A percentile compares a stretch with the other conserved stretches of the same genome.
Evolutionary conservation across 2,113 vertebrate genomes (phyloP).

Genomic region (Perccottus glenii): DNA sequence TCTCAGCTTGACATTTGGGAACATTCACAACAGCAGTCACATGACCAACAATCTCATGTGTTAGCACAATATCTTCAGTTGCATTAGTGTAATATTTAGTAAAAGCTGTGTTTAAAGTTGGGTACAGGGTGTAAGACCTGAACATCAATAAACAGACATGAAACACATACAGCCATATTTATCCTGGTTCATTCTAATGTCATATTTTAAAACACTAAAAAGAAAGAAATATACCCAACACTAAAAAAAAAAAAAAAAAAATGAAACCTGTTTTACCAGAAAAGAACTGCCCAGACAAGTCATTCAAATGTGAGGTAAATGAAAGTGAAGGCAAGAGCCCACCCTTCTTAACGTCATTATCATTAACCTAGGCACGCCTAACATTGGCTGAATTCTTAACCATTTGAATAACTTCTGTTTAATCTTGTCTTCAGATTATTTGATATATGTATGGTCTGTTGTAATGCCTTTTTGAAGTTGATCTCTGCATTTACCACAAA

Average conservation of each 20-base stretch:
- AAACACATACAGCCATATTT: not conserved
- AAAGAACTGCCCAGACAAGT: constrained; percentile 34
- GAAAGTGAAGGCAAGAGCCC: constrained; percentile 7
- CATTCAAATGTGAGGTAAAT: constrained; percentile 11
- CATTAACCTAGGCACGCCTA: not conserved
- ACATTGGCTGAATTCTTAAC: too few species aligned
- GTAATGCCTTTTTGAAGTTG: too few species aligned
- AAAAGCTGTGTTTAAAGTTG: not conserved
- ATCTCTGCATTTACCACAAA: too few species aligned
- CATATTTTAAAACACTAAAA: not conserved
- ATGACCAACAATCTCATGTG: not conserved
- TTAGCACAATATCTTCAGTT: not conserved
- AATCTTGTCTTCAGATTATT: too few species aligned
- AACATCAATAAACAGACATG: not conserved
- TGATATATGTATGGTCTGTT: too few species aligned
- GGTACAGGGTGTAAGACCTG: not conserved
- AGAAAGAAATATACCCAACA: constrained; percentile 10
- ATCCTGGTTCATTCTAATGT: not conserved
- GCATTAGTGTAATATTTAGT: not conserved
- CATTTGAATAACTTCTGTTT: too few species aligned
- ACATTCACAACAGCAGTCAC: not conserved
- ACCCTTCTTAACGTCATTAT: not conserved
- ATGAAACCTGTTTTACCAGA: constrained; percentile 32
- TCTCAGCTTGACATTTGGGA: constrained; percentile 7
- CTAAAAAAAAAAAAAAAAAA: constrained; percentile 24